Evolutionary conservation across 2,888 invertebrate genomes (phyloP), one percentile per base, ranked within the genome.

Genomic region (Malacosoma neustria): DNA sequence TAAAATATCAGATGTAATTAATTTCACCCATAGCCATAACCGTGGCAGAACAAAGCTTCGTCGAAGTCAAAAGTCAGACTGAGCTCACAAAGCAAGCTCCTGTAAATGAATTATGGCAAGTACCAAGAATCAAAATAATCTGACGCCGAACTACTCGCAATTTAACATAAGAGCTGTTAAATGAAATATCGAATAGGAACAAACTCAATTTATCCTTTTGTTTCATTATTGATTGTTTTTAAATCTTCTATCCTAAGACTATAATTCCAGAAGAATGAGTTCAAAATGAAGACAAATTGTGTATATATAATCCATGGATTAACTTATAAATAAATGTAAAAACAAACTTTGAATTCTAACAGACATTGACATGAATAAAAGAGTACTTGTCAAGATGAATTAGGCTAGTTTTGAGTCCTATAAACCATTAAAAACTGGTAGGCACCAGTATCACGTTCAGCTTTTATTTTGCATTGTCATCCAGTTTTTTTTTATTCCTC

Each of bases 1-100:
- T 22, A 22, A 22, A 22, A 22, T 22, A 22, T 22, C 22, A 22
- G 9, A 9, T 5, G 22, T 22, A 22, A 22, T 22, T 22, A 22
- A 22, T 22, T 22, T 2, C 9, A 22, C 22, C 54, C 49, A 42
- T 39, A 49, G 51, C 49, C 49, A 47, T 54, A 52, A 51, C 50
- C 48, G 51, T 51, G 51, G 57, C 51, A 48, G 48, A 50, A 61
- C 58, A 58, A 61, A 57, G 54, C 55, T 48, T 59, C 54, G 53
- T 56, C 47, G 40, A 53, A 68, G 65, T 67, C 63, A 63, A 59
- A 65, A 64, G 61, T 67, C 63, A 62, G 61, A 52, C 53, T 45
- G 46, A 44, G 57, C 57, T 65, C 64, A 51, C 66, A 65, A 61
- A 68, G 56, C 58, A 60, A 52, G 54, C 58, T 52, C 46, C 54